These are phyloP conservation scores for Paracyclopina nana DNA, from an alignment of 1,140 invertebrate species.

Conservation along the genomic window DNA sequence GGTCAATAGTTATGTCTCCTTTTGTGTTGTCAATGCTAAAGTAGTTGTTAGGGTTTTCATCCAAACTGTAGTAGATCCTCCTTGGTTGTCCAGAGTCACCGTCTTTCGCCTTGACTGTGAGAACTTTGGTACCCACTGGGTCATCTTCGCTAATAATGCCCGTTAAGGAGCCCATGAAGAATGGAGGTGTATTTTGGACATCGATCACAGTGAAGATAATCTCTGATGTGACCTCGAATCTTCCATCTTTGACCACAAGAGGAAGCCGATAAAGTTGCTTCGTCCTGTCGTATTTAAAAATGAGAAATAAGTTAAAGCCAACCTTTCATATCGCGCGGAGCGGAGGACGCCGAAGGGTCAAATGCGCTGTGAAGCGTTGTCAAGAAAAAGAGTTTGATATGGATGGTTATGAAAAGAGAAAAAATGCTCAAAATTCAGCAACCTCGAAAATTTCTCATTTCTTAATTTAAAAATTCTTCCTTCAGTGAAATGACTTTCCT, in stretches of 20 bases:
- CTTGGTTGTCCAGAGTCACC: conserved; percentile 55
- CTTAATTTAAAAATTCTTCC: too few relatives aligned
- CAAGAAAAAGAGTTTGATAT: too few relatives aligned
- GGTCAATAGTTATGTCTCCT: conserved; percentile 58
- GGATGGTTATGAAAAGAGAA: too few relatives aligned
- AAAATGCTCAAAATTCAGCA: too few relatives aligned
- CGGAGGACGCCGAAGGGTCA: conserved; percentile 22
- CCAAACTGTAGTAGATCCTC: conserved; percentile 49
- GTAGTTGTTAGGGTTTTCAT: conserved; percentile 46
- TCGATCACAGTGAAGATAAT: conserved; percentile 57
- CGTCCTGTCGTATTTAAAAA: too few relatives aligned
- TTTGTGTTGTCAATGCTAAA: conserved; percentile 52
- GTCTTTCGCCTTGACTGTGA: conserved; percentile 41
- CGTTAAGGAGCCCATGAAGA: conserved; percentile 54
- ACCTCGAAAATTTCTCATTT: too few relatives aligned
- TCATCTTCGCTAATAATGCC: conserved; percentile 61
- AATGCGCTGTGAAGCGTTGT: too few relatives aligned
- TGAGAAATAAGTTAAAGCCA: too few relatives aligned
- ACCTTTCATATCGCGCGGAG: conserved; percentile 31
- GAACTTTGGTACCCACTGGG: conserved; percentile 47
- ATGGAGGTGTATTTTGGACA: conserved; percentile 37
- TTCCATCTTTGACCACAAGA: conserved; percentile 42
- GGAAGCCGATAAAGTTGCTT: conserved; percentile 13
- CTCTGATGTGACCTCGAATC: conserved; percentile 42
- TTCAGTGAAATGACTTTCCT: too few relatives aligned